Base-by-base conservation (phyloP, 2,113 vertebrate species). In the Philantomba maxwellii region DNA sequence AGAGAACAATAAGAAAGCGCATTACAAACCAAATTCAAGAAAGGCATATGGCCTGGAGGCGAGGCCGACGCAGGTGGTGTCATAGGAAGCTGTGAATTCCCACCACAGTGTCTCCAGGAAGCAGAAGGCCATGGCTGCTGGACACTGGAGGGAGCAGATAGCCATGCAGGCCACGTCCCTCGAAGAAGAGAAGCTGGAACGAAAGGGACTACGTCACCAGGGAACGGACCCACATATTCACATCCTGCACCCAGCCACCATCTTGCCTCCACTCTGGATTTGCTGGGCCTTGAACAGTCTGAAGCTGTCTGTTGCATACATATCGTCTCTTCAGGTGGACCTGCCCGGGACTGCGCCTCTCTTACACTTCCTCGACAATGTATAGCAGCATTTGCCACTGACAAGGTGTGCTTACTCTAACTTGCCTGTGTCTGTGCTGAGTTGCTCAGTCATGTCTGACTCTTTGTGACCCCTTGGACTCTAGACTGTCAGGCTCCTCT, bases 71-170 rank as follows among this genome's bases (percentile, higher is more conserved):
- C 98, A 98, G 30, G 98, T 97, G 62, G 96, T 97, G 90, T 99
- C 98, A 16, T 99, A 99, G 95, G 99, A 99, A 89, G 99, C 98
- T n/a, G 99, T 98, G 98, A 99, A 99, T 97, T 99, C 99, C 99
- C 99, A 99, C 78, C 98, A 99, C 91, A 99, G 98, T 94, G 99
- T 99, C 97, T 99, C 99, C 97, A 99, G 98, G 98, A 99, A 99
- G 98, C 99, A 99, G 98, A 99, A 99, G 60, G 99, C 99, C 98
- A 99, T 99, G 97, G 99, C 98, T 14, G 98, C 98, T 2, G 99
- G 99, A 96, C 99, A 99, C 97, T 92, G 99, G 97, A 95, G 98
- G 97, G 99, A 98, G 97, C 99, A 99, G 98, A 99, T 99, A 10
- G 98, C 99, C 99, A 99, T 98, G 98, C 99, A 99, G 98, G 99